A percentile compares a stretch with the other conserved stretches of the same genome.
phyloP scores from a whole-genome alignment of 2,888 invertebrate species.

The Diaperis boleti region DNA sequence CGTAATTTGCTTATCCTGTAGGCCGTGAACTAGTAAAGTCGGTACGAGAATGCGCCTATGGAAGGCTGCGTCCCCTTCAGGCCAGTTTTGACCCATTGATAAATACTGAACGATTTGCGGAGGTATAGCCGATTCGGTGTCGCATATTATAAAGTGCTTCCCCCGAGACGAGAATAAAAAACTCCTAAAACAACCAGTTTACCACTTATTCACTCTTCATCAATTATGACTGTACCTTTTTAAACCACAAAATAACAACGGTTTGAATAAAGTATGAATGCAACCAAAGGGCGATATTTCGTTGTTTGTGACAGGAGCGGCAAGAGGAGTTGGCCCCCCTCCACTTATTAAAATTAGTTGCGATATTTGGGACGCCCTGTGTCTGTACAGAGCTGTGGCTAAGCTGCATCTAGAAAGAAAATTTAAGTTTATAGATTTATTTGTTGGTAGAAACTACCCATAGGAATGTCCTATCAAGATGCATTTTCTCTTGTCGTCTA shows the following conservation, averaged over 20 bases:
- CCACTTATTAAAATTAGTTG: conserved; percentile 76
- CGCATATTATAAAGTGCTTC: conserved; percentile 69
- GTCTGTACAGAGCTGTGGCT: conserved; percentile 72
- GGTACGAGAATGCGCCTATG: conserved; percentile 74
- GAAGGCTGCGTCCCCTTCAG: conserved; percentile 76
- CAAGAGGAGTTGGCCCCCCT: conserved; percentile 76
- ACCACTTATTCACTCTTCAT: too few species aligned
- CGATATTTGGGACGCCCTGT: conserved; percentile 70
- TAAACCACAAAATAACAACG: conserved; percentile 72
- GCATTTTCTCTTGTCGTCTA: conserved; percentile 67
- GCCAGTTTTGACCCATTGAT: conserved; percentile 75
- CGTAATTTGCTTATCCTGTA: conserved; percentile 75
- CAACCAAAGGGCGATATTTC: conserved; percentile 68
- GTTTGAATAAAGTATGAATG: conserved; percentile 68
- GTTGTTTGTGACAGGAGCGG: conserved; percentile 68
- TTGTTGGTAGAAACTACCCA: conserved; percentile 67
- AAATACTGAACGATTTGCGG: conserved; percentile 68
- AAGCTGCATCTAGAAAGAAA: conserved; percentile 70
- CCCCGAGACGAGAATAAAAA: conserved; percentile 71
- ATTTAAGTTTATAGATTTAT: neutral
- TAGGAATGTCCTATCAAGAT: conserved; percentile 77
- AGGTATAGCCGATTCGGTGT: conserved; percentile 65
- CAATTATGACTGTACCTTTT: conserved; percentile 65
- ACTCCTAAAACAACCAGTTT: conserved; percentile 61
- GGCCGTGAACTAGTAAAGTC: conserved; percentile 75